Base-by-base conservation (phyloP, 2,888 invertebrate genomes). In the Balanococcus diminutus region DNA sequence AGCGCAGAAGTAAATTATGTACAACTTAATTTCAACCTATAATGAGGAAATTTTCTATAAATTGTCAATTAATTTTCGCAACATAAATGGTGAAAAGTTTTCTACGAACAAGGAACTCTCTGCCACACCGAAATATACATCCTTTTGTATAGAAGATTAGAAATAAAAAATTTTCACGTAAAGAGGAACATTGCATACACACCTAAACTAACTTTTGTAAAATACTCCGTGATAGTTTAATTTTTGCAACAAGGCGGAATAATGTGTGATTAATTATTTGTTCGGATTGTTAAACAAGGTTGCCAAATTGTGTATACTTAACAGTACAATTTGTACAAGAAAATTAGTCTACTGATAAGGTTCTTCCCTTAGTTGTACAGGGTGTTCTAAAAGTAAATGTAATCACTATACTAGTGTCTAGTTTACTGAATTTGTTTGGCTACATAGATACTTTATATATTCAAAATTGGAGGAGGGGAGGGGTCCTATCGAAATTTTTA, bases 31-130 rank as follows among this genome's bases (percentile, higher is more conserved):
- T 67, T 28, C 28, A 14, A 67, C 28, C 67, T 14, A 0, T 67
- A 67, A 67, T 67, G 28, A 67, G 67, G 67, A 67, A 67, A 67
- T 67, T 67, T 67, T 14, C 67, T 67, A 67, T 67, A 67, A 67
- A 67, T 28, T 67, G 67, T 28, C 67, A 67, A 67, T 67, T 67
- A 67, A 67, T 67, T 56, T 28, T 67, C 28, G 25, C 8, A 14
- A 67, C 67, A 16, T 28, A 28, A 67, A 28, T 28, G 67, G 19
- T 14, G 28, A 67, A 25, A 61, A 61, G 14, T 67, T 67, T 67
- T 31, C 28, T 28, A 14, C 8, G 56, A 22, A 22, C 22, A 19
- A 46, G 46, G 6, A 56, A 22, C 3, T 56, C 22, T 22, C 8
- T 8, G 8, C 4, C 56, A 56, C 56, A 22, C 22, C 56, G n/a